Percentiles rank a stretch among this genome's conserved stretches.
Evolutionary conservation across 2,888 invertebrate species (phyloP).

Genomic region (Tetragnatha montana): DNA sequence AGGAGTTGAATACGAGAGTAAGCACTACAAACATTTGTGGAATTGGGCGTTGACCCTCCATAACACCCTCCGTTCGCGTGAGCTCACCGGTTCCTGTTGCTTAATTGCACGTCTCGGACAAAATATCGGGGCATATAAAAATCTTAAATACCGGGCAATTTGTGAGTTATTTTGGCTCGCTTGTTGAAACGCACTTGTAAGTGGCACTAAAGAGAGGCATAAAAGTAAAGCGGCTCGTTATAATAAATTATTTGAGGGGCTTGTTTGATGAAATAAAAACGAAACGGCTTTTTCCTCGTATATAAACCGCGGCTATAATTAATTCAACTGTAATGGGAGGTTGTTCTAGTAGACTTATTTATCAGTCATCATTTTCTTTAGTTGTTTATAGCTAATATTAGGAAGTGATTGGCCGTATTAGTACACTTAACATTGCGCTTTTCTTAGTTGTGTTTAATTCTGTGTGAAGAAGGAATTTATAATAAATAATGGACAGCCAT

Average conservation of each 20-base stretch:
- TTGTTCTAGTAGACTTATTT: not conserved
- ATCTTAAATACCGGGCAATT: constrained; percentile 37
- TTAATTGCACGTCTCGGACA: constrained; percentile 38
- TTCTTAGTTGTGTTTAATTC: no score
- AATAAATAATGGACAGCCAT: no score
- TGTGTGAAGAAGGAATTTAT: no score
- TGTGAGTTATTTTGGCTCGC: constrained; percentile 12
- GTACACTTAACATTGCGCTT: no score
- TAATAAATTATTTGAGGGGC: constrained; percentile 2
- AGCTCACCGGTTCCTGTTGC: constrained; percentile 25
- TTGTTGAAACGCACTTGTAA: not conserved
- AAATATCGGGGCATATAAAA: constrained; percentile 37
- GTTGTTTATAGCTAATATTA: no score
- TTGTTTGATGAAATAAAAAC: not conserved
- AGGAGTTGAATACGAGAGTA: no score
- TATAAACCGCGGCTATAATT: not conserved
- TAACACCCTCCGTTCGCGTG: constrained; percentile 11
- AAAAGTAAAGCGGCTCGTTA: constrained; percentile 16
- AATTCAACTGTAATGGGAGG: not conserved
- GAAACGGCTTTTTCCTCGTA: not conserved
- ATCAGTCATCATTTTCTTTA: not conserved
- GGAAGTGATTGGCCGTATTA: no score
- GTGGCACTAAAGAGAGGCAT: not conserved
- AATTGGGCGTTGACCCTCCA: constrained; percentile 57
- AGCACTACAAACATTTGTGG: no score